Evolutionary conservation across 92 coral and sea anemone species (phyloP).

Genomic region (Siderastrea radians): DNA sequence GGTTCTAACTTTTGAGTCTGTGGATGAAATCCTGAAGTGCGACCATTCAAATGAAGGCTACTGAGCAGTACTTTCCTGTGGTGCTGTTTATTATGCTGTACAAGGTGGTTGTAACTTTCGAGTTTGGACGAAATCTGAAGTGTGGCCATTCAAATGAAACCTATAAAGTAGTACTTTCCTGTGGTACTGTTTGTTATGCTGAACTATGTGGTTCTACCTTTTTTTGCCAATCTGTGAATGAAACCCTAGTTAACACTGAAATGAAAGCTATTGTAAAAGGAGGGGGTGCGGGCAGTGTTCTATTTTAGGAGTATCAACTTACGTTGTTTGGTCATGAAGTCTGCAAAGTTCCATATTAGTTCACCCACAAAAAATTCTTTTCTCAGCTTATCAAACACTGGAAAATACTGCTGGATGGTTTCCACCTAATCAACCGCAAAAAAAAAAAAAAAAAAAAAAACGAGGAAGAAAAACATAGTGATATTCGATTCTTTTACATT

Average conservation of each 20-base stretch:
- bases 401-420: conserved; percentile 92
- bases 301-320: background rate
- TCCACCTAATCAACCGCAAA: conserved; percentile 74
- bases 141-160: too few relatives aligned
- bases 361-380: conserved; percentile 94
- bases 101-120: too few relatives aligned
- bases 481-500: background rate
- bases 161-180: too few relatives aligned
- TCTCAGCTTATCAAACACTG: conserved; percentile 98
- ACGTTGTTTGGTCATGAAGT: conserved; percentile 98
- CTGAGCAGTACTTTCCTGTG: too few relatives aligned
- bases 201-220: too few relatives aligned
- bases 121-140: too few relatives aligned
- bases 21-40: too few relatives aligned
- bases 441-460: background rate
- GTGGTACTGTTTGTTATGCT: too few relatives aligned
- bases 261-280: background rate
- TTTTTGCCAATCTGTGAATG: background rate
- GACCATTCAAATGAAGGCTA: too few relatives aligned
- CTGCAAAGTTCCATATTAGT: conserved; percentile 99
- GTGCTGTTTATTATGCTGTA: too few relatives aligned
- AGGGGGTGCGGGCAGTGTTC: background rate
- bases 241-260: background rate
- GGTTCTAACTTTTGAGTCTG: too few relatives aligned
- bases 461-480: too few relatives aligned